These are phyloP conservation scores for Littorina saxatilis DNA, from an alignment of 1,140 invertebrate genomes.

Conservation along the genomic window DNA sequence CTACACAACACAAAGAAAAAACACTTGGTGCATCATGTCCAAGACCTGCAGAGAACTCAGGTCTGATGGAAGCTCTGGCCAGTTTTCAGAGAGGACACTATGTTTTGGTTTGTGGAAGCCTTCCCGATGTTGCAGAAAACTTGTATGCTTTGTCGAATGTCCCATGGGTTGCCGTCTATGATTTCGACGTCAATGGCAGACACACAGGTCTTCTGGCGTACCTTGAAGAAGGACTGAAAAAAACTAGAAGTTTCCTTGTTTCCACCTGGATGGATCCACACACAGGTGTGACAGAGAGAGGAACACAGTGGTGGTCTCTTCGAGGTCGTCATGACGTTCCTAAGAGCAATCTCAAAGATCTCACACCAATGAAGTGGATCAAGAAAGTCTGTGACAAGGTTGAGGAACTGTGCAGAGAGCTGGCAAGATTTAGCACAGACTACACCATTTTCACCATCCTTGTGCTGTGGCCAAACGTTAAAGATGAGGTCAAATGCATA, in stretches of 20 bases:
- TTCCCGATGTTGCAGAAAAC: not conserved
- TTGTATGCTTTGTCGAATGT: conserved; percentile 46
- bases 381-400: conserved; percentile 40
- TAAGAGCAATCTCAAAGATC: conserved; percentile 37
- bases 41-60: not conserved
- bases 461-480: conserved; percentile 46
- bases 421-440: conserved; percentile 49
- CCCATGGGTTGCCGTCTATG: conserved; percentile 57
- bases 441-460: conserved; percentile 52
- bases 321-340: conserved; percentile 51
- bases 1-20: too few species aligned
- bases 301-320: conserved; percentile 57
- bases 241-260: conserved; percentile 44
- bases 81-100: conserved; percentile 41
- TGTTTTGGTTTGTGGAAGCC: conserved; percentile 33
- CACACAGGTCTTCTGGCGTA: conserved; percentile 45
- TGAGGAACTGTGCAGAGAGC: conserved; percentile 41
- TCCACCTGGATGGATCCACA: conserved; percentile 47
- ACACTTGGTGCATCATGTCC: too few species aligned
- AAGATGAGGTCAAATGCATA: conserved; percentile 37
- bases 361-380: conserved; percentile 43
- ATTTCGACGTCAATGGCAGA: conserved; percentile 53
- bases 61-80: not conserved
- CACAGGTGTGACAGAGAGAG: conserved; percentile 44
- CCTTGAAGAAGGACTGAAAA: conserved; percentile 45